Base-by-base conservation (phyloP, 2,797 vertebrate genomes). In the Clarias pachynema region DNA sequence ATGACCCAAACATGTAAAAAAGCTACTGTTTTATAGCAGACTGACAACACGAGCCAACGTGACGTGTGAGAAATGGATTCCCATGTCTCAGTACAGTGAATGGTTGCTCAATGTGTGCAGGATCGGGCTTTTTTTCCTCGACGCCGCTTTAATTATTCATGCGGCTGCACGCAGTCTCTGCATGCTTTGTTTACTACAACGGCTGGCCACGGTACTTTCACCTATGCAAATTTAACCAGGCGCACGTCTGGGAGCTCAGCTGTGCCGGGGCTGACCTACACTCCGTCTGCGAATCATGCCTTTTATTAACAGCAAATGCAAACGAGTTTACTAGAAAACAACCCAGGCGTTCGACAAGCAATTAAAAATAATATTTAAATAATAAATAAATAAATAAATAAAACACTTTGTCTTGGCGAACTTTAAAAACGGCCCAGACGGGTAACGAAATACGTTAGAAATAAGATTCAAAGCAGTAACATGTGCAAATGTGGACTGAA, bases 121-220 rank as follows among this genome's bases (percentile, higher is more conserved):
- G 65, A 84, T 72, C 15, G 53, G 68, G 66, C 72, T 24, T 68
- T 70, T 82, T 40, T 62, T 10, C 22, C 62, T 80, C 44, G 26
- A 82, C 8, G 18, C 4, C 0, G 34, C 1, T 40, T 77, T 82
- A 66, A 77, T 62, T 85, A 83, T 60, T 83, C 63, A 83, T 62
- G 81, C 60, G 60, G 69, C 75, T 37, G 57, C 65, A 24, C 26
- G 44, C 65, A 68, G 79, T 18, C 62, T 12, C 62, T 26, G 40
- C 62, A 8, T 44, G 59, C 82, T 83, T 83, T 83, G 75, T 86
- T 79, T 81, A 62, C 78, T 62, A 77, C 53, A 82, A 85, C n/a
- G 37, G 44, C 40, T 20, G 79, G 40, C 29, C 10, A 63, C 74
- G 66, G 62, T 68, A 62, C 84, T 65, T 81, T 77, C 77, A 49